These are phyloP conservation scores for Drosophila teissieri DNA, from an alignment of 1,140 invertebrate species.

Conservation along the genomic window DNA sequence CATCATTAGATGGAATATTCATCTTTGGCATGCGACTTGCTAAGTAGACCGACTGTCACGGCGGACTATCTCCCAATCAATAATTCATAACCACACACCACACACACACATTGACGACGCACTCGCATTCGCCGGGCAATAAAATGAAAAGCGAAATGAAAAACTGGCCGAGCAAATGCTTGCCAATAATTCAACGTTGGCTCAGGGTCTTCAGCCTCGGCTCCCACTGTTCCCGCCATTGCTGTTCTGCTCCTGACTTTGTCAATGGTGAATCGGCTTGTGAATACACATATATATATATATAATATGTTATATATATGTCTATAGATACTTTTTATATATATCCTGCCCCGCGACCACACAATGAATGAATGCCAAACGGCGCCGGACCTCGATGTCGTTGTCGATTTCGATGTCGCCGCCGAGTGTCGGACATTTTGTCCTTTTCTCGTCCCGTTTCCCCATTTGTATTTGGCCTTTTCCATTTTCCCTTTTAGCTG, in stretches of 20 bases:
- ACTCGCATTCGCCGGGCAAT: constrained; percentile 53
- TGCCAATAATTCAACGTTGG: constrained; percentile 57
- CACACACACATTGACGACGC: constrained; percentile 67
- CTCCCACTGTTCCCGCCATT: neutral
- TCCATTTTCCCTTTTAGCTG: constrained; percentile 32
- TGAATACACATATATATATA: constrained; percentile 5
- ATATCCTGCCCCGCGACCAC: constrained; percentile 6
- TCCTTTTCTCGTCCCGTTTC: constrained; percentile 32
- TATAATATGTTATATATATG: constrained; percentile 12
- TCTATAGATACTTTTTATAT: neutral
- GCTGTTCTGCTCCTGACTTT: constrained; percentile 55
- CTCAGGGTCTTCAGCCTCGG: constrained; percentile 5
- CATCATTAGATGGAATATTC: constrained; percentile 37
- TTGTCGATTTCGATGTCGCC: constrained; percentile 36
- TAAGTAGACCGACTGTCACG: constrained; percentile 51
- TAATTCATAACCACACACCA: constrained; percentile 72
- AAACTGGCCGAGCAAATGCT: constrained; percentile 48
- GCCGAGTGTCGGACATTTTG: constrained; percentile 59
- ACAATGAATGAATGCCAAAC: constrained; percentile 69
- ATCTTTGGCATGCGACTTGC: constrained; percentile 25
- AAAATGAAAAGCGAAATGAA: constrained; percentile 76
- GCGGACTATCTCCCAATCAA: constrained; percentile 63
- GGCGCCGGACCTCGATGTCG: constrained; percentile 55
- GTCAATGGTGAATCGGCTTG: constrained; percentile 66
- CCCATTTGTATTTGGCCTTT: constrained; percentile 19